These are phyloP conservation scores for Hemicentrotus pulcherrimus DNA, from an alignment of 35 echinoderm and acorn worm species.

Conservation along the genomic window DNA sequence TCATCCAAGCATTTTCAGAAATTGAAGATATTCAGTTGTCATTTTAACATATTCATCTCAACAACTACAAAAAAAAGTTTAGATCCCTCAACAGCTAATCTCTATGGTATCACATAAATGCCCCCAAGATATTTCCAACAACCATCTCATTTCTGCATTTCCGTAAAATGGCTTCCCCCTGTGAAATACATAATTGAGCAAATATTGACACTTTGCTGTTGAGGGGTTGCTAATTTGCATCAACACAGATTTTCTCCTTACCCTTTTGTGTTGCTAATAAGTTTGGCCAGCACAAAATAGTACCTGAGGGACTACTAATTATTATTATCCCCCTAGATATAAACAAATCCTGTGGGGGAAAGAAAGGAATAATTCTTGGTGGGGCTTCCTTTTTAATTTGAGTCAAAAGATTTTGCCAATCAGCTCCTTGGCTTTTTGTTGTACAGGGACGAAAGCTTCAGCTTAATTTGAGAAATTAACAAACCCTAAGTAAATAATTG, in stretches of 20 bases:
- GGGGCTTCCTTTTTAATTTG: not conserved
- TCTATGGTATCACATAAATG: not conserved
- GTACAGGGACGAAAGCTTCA: not conserved
- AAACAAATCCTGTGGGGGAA: not conserved
- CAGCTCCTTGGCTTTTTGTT: not conserved
- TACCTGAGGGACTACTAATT: not conserved
- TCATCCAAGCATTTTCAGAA: too few species aligned
- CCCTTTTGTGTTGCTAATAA: not conserved
- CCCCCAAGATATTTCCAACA: not conserved
- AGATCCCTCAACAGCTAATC: not conserved
- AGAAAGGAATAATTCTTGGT: not conserved
- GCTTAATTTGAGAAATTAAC: not conserved
- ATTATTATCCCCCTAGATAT: not conserved
- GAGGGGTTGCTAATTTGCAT: not conserved
- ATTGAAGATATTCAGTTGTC: too few species aligned
- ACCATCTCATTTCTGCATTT: not conserved
- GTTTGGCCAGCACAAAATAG: not conserved
- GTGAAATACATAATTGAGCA: not conserved
- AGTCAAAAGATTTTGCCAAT: not conserved
- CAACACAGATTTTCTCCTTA: not conserved
- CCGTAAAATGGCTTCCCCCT: not conserved
- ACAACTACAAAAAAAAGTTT: too few species aligned
- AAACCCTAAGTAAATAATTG: conserved; percentile 12
- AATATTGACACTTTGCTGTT: not conserved
- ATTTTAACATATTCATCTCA: too few species aligned